Base-by-base conservation (phyloP, 2,888 invertebrate genomes). In the Polymixis lichenea region DNA sequence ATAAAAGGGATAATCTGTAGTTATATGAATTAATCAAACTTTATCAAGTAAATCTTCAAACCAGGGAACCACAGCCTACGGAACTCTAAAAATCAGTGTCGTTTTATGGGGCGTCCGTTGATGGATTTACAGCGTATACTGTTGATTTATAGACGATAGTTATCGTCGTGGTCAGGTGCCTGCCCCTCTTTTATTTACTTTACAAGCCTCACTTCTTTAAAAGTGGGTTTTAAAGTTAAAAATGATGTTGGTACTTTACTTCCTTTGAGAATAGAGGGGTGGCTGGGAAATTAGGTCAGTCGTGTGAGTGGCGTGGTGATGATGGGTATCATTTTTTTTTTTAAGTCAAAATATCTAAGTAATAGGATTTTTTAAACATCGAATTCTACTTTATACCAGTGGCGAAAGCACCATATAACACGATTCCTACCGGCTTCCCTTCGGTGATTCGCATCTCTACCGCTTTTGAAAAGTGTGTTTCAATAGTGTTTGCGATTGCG, bases 51-150 rank as follows among this genome's bases (percentile, higher is more conserved):
- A 61, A 19, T n/a, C 2, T 25, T 38, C 17, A 60, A 28, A 22
- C 25, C 19, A 56, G 28, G 22, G 22, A n/a, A 66, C 19, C n/a
- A n/a, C 28, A n/a, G 28, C 0, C 22, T 0, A 72, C 77, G 75
- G 87, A 81, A 58, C 88, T 43, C 88, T 79, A 85, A 87, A 72
- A 84, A 83, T 62, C 73, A n/a, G 77, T 83, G 82, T 84, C 84
- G 86, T 87, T 90, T 92, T 90, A 91, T 90, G 82, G 88, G 71
- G 73, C 85, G 61, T 78, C 84, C 86, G 58, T 75, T 91, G 93
- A 93, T 91, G 91, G 92, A 92, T 93, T 93, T 93, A 92, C 89
- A 88, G 82, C 77, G 76, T 77, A 79, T 72, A 5, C 75, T 69
- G 77, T 84, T 89, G 90, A 90, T 90, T 90, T 90, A 90, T 89